Evolutionary conservation across 1,140 invertebrate species (phyloP).

Genomic region (Drosophila nasuta): DNA sequence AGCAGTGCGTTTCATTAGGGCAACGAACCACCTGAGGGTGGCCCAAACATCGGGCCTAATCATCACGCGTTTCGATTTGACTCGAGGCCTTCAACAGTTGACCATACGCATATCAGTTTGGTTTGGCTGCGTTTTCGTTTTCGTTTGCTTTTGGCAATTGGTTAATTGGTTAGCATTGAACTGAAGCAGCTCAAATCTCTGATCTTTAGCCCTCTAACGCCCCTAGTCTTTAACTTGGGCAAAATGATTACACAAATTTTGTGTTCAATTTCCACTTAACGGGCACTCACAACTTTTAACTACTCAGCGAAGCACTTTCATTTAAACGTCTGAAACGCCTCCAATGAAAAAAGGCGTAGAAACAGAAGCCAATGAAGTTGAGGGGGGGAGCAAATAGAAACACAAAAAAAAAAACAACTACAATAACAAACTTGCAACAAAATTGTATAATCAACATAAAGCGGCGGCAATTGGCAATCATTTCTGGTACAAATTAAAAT

Average conservation of each 20-base stretch:
- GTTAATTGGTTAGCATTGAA: not conserved
- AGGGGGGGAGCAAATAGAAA: too few species aligned
- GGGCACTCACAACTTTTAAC: constrained; percentile 37
- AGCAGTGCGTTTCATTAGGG: constrained; percentile 61
- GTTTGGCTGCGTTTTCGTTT: not conserved
- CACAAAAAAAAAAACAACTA: too few species aligned
- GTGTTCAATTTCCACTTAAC: constrained; percentile 53
- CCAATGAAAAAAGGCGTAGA: not conserved
- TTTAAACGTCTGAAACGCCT: constrained; percentile 30
- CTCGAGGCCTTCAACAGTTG: constrained; percentile 21
- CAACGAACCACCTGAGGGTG: constrained; percentile 70
- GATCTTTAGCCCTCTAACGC: constrained; percentile 17
- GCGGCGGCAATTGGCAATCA: constrained; percentile 75
- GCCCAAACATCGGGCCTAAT: constrained; percentile 11
- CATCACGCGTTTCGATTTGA: not conserved
- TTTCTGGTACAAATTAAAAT: constrained; percentile 82
- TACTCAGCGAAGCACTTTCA: constrained; percentile 41
- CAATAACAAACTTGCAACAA: constrained; percentile 19
- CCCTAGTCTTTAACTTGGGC: constrained; percentile 11
- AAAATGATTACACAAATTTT: constrained; percentile 70
- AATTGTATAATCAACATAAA: constrained; percentile 76
- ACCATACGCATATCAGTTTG: not conserved
- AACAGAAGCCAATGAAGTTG: constrained; percentile 6
- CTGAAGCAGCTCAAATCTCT: not conserved
- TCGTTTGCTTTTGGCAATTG: not conserved